A percentile compares a stretch with the other conserved stretches of the same genome.
Conservation (phyloP, 2,113 vertebrate species). For the Anarrhichthys ocellatus region DNA sequence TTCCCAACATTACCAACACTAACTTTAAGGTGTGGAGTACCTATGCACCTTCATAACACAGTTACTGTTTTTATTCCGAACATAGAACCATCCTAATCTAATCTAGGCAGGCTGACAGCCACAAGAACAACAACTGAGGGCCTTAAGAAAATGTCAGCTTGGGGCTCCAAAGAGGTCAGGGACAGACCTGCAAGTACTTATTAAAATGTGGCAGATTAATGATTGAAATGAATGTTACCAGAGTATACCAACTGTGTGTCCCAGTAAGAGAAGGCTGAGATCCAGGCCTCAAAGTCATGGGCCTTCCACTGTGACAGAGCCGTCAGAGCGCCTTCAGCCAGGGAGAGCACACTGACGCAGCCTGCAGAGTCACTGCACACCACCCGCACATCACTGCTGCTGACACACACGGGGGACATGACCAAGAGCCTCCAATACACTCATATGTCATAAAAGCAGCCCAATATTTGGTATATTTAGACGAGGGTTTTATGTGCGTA, state of each 20-base stretch:
- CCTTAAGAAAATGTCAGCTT: too few species aligned
- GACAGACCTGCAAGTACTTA: not conserved
- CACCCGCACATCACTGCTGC: conserved; percentile 84
- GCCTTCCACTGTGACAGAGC: conserved; percentile 89
- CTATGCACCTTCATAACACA: too few species aligned
- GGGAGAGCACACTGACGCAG: conserved; percentile 84
- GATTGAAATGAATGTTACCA: conserved; percentile 77
- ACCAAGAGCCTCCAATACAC: not conserved
- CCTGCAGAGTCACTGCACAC: conserved; percentile 93
- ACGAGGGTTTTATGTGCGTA: not conserved
- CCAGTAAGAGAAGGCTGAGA: conserved; percentile 97
- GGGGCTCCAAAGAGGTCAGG: not conserved
- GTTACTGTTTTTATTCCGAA: too few species aligned
- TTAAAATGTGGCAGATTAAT: not conserved
- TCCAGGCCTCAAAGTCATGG: conserved; percentile 95
- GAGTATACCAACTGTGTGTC: conserved; percentile 90
- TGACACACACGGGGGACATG: conserved; percentile 10
- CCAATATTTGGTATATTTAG: not conserved
- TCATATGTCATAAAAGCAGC: not conserved
- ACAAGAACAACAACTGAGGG: too few species aligned
- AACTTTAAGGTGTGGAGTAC: too few species aligned
- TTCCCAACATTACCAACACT: too few species aligned
- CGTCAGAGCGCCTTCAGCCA: conserved; percentile 79
- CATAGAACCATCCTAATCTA: too few species aligned
- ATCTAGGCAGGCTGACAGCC: too few species aligned